Evolutionary conservation across 2,113 vertebrate genomes (phyloP).

Genomic region (Sturnira hondurensis): DNA sequence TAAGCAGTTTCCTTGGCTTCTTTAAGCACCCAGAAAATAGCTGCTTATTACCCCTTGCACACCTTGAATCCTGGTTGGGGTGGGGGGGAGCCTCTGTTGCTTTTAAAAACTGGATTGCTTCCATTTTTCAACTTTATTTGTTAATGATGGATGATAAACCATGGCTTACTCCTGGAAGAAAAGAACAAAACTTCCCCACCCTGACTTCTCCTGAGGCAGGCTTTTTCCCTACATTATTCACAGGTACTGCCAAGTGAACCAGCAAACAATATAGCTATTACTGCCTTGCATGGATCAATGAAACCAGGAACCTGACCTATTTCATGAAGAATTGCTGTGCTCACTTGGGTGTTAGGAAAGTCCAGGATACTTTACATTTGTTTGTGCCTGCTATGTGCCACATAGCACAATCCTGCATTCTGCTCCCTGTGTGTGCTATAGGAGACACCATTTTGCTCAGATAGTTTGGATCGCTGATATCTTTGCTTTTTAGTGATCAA

Average conservation of each 20-base stretch:
- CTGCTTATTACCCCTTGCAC: not conserved
- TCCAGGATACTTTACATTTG: not conserved
- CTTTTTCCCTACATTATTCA: not conserved
- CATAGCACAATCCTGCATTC: not conserved
- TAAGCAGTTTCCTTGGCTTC: not conserved
- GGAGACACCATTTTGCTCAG: not conserved
- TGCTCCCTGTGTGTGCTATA: not conserved
- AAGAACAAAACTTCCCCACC: not conserved
- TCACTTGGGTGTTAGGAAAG: not conserved
- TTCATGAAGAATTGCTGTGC: not conserved
- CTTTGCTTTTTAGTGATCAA: slow-evolving; percentile 11
- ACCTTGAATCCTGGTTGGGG: not conserved
- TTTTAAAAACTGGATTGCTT: slow-evolving; percentile 33
- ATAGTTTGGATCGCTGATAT: not conserved
- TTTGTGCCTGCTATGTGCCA: not conserved
- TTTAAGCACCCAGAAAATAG: slow-evolving; percentile 1
- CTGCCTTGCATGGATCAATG: not conserved
- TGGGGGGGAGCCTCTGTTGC: not conserved
- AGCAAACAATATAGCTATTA: not conserved
- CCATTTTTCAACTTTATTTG: slow-evolving; percentile 35
- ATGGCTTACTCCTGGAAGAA: not conserved
- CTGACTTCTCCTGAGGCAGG: not conserved
- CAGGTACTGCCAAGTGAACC: not conserved
- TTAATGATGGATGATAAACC: not conserved
- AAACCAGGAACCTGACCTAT: not conserved